phyloP scores from a whole-genome alignment of 2,888 invertebrate genomes.

The Dermolepida albohirtum region DNA sequence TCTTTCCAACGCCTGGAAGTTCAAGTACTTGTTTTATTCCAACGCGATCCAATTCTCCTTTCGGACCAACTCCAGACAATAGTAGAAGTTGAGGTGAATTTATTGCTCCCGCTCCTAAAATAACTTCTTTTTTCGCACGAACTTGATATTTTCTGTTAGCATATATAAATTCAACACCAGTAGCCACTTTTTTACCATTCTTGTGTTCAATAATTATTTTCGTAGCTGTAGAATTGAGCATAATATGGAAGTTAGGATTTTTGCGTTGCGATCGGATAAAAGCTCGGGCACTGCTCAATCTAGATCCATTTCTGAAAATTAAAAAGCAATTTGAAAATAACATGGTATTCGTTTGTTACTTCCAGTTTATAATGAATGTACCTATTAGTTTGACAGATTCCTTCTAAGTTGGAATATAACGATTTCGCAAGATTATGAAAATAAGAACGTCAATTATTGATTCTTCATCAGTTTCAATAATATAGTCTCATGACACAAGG shows the following conservation, averaged over 20 bases:
- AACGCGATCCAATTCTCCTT: constrained; percentile 69
- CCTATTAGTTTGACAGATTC: too few relatives aligned
- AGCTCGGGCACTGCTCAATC: constrained; percentile 72
- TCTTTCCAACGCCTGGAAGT: constrained; percentile 77
- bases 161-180: constrained; percentile 73
- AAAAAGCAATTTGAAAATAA: constrained; percentile 3
- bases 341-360: too few relatives aligned
- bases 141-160: constrained; percentile 66
- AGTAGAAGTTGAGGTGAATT: constrained; percentile 77
- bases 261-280: constrained; percentile 71
- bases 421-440: too few relatives aligned
- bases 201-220: constrained; percentile 67
- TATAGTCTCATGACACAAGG: too few relatives aligned
- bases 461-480: too few relatives aligned
- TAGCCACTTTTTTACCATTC: constrained; percentile 66
- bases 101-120: constrained; percentile 74
- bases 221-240: constrained; percentile 73
- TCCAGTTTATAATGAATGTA: too few relatives aligned
- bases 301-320: constrained; percentile 69
- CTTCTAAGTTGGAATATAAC: too few relatives aligned
- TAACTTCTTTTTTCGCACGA: constrained; percentile 69
- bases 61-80: constrained; percentile 76
- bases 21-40: constrained; percentile 72
- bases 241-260: constrained; percentile 72
- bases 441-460: too few relatives aligned